Base-by-base conservation (phyloP, 2,888 invertebrate species). In the Epistrophe eligans region DNA sequence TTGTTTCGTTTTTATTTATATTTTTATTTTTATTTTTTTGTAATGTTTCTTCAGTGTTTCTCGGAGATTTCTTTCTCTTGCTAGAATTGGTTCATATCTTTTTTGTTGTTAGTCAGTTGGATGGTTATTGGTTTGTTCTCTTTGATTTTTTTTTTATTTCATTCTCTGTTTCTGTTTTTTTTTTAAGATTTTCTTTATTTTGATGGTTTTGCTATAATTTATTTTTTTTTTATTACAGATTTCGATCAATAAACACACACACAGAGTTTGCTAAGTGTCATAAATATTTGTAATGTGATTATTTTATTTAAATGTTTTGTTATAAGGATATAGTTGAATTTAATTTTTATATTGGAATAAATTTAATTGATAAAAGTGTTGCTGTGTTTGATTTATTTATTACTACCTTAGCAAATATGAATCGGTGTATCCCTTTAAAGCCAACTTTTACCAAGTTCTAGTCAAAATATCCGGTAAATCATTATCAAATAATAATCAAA, bases 201-300 rank as follows among this genome's bases (percentile, higher is more conserved):
- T 77, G 67, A 84, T 72, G 84, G 48, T 84, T 62, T 85, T 50
- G 70, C 55, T 70, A 81, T 85, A 85, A 84, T 77, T 80, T 73
- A 73, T 81, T 73, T 57, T 2, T 55, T 55, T n/a, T 52, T 24
- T 13, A 2, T 57, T 58, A 58, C 17, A 38, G 17, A 77, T 85
- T 85, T 77, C 67, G 64, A 81, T 85, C 77, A 85, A 77, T 70
- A 85, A 70, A 81, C 73, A 85, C 73, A 81, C 73, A 57, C 77
- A 62, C 67, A 73, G 52, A 55, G 67, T 52, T 35, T 73, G 60
- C 60, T 77, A 66, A 66, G 67, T 84, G 81, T 62, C 66, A 77
- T 73, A 80, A 19, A 81, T 70, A 76, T 40, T 72, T 80, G 76
- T 57, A 43, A 72, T 72, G 76, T 58, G 76, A 80, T 52, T 43